Evolutionary conservation across 2,113 vertebrate genomes (phyloP).

Genomic region (Melanotaenia duboulayi): DNA sequence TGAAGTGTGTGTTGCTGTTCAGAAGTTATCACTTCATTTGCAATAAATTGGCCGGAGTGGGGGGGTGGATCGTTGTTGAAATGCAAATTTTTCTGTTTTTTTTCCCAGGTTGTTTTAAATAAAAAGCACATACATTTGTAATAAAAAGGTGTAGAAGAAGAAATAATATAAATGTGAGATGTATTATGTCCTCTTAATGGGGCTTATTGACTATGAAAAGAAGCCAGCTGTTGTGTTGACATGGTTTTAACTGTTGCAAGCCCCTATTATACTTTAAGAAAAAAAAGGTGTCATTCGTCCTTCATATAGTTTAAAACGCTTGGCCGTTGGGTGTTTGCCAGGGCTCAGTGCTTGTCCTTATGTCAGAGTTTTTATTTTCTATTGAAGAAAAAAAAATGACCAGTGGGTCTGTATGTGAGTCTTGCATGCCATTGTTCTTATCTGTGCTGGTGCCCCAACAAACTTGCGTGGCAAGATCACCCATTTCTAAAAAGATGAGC

Average conservation of each 20-base stretch:
- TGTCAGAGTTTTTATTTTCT: slow-evolving; percentile 75
- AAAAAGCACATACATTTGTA: slow-evolving; percentile 81
- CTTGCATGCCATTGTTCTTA: slow-evolving; percentile 82
- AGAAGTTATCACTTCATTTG: slow-evolving; percentile 72
- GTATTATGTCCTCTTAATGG: slow-evolving; percentile 57
- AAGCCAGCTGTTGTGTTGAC: slow-evolving; percentile 73
- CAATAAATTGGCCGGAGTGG: slow-evolving; percentile 71
- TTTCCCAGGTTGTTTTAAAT: slow-evolving; percentile 46
- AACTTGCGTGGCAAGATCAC: slow-evolving; percentile 55
- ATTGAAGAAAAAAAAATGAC: slow-evolving; percentile 52
- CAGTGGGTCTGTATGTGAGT: slow-evolving; percentile 78
- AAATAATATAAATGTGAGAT: slow-evolving; percentile 72
- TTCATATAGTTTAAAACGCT: slow-evolving; percentile 49
- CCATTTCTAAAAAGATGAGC: slow-evolving; percentile 59
- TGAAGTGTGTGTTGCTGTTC: slow-evolving; percentile 73
- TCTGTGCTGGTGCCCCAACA: slow-evolving; percentile 72
- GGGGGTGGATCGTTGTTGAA: slow-evolving; percentile 43
- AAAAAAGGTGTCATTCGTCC: slow-evolving; percentile 37
- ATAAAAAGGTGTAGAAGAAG: slow-evolving; percentile 70
- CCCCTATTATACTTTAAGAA: slow-evolving; percentile 25
- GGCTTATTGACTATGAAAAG: slow-evolving; percentile 70
- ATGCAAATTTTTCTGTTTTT: slow-evolving; percentile 26
- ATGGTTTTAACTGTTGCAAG: slow-evolving; percentile 58
- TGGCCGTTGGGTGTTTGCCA: slow-evolving; percentile 62
- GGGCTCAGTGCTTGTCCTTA: slow-evolving; percentile 69